phyloP scores from a whole-genome alignment of 2,888 invertebrate species.

The Synergus itoensis region DNA sequence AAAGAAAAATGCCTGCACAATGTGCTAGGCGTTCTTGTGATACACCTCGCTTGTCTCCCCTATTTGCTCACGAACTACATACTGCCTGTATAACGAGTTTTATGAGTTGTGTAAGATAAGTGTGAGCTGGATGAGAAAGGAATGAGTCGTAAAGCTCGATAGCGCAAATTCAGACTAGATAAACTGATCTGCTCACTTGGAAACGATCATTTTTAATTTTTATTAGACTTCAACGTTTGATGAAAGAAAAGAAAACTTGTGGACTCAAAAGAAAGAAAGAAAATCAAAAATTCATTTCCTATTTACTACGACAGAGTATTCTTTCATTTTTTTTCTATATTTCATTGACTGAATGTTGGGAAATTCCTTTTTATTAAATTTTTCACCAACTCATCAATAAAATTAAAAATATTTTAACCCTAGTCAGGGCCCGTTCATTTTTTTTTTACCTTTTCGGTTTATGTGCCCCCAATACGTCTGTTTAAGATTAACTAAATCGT shows the following conservation, averaged over 20 bases:
- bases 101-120: conserved; percentile 60
- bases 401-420: too few relatives aligned
- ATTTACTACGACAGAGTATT: background rate
- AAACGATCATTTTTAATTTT: background rate
- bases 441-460: too few relatives aligned
- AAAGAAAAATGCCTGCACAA: conserved; percentile 47
- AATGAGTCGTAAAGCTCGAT: conserved; percentile 56
- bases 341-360: background rate
- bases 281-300: background rate
- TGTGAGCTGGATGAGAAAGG: conserved; percentile 55
- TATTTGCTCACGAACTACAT: conserved; percentile 55
- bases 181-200: background rate
- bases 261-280: background rate
- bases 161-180: conserved; percentile 40
- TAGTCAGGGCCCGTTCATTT: too few relatives aligned
- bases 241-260: background rate
- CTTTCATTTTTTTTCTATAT: background rate
- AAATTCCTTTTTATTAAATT: background rate
- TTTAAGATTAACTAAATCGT: too few relatives aligned
- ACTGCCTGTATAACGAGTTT: conserved; percentile 58
- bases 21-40: conserved; percentile 33
- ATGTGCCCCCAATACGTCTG: too few relatives aligned
- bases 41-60: conserved; percentile 48
- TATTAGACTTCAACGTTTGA: background rate
- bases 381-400: background rate